Evolutionary conservation across 2,113 vertebrate species (phyloP).

Genomic region (Xenopus borealis): DNA sequence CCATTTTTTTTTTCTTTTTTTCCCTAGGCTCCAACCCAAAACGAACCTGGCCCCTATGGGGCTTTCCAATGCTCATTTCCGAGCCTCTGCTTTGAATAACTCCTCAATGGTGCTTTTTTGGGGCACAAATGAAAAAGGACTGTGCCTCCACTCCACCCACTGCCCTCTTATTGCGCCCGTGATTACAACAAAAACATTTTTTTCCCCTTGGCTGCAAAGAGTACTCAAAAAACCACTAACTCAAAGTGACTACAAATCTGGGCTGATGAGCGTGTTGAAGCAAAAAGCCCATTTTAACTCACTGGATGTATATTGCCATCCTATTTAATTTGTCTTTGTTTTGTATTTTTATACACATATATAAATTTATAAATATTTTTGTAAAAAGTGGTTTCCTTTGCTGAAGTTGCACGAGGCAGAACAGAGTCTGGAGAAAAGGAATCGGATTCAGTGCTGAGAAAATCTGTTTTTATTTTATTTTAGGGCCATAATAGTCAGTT

Average conservation of each 20-base stretch:
- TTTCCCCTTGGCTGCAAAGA: slow-evolving; percentile 2
- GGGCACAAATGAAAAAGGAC: slow-evolving; percentile 52
- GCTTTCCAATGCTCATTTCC: slow-evolving; percentile 67
- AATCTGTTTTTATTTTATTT: neutral
- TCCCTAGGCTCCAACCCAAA: slow-evolving; percentile 64
- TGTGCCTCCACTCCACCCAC: slow-evolving; percentile 51
- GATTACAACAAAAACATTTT: neutral
- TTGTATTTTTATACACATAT: slow-evolving; percentile 37
- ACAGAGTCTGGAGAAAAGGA: slow-evolving; percentile 38
- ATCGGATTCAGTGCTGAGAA: slow-evolving; percentile 12
- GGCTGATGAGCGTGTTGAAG: neutral
- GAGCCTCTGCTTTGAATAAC: slow-evolving; percentile 66
- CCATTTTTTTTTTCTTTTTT: slow-evolving; percentile 45
- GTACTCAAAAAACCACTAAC: slow-evolving; percentile 15
- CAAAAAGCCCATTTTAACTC: slow-evolving; percentile 11
- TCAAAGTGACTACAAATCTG: neutral
- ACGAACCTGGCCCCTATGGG: slow-evolving; percentile 75
- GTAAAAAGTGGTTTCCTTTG: slow-evolving; percentile 40
- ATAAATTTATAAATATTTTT: slow-evolving; percentile 41
- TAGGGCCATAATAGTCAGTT: too few relatives aligned
- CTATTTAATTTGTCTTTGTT: slow-evolving; percentile 42
- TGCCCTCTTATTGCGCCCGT: neutral
- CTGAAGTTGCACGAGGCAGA: slow-evolving; percentile 44
- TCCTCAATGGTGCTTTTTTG: slow-evolving; percentile 67
- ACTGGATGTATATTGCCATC: slow-evolving; percentile 37